Base-by-base conservation (phyloP, 2,888 invertebrate species). In the Panorpa germanica region DNA sequence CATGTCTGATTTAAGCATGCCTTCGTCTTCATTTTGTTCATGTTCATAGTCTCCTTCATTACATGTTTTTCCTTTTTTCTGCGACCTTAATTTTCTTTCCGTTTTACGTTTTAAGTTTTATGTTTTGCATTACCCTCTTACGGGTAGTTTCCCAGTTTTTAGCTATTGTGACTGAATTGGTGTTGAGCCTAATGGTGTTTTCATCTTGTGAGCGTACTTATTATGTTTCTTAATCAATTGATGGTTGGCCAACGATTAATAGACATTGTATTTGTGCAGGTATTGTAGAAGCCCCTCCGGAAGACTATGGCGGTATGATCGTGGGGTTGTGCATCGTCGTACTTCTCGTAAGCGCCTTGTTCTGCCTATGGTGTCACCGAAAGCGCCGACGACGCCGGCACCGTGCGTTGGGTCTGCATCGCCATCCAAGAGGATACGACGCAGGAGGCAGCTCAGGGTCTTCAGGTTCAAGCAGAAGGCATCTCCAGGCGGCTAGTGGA, bases 331-430 rank as follows among this genome's bases (percentile, higher is more conserved):
- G 52, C 46, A 47, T 48, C 55, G 54, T 48, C 52, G 54, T 44
- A 50, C 55, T 48, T 53, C 53, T 49, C 55, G 55, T 55, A 55
- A 55, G 52, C 45, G 55, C 54, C 55, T 55, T 55, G 55, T 55
- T 55, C 51, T 55, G 55, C 55, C 55, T 50, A 51, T 54, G 55
- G 41, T 55, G 49, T 54, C 55, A 53, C 52, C 53, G 53, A 53
- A 54, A 50, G 55, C 53, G 52, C 55, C 55, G 52, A 47, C 55
- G 55, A 39, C 48, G 50, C 37, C 50, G 49, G 37, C 47, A 43
- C 28, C 47, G 54, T 34, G 55, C 54, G 40, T 43, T 55, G 41
- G 55, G 54, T 29, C 41, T 54, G 38, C 55, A 55, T 45, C 48
- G 55, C 34, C 53, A 53, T 39, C 43, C 43, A 15, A 52, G 52